A percentile compares a stretch with the other conserved stretches of the same genome.
Evolutionary conservation across 2,888 invertebrate genomes (phyloP).

Genomic region (Drosophila infuscata): DNA sequence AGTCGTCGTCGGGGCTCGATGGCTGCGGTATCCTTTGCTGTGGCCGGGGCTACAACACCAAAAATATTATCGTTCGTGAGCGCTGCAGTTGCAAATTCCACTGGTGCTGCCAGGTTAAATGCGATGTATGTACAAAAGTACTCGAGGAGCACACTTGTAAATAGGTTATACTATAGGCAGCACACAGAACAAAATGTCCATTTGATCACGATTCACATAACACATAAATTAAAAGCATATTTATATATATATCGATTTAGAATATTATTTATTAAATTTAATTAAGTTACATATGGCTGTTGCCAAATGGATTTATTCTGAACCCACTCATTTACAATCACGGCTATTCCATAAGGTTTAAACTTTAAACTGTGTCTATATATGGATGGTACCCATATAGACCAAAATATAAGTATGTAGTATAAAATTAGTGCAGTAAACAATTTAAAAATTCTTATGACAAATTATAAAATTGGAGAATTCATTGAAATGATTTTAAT

Average conservation of each 20-base stretch:
- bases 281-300: constrained; percentile 51
- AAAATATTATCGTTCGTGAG: constrained; percentile 90
- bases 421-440: constrained; percentile 32
- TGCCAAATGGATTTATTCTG: constrained; percentile 57
- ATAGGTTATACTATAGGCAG: constrained; percentile 84
- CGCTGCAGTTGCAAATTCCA: constrained; percentile 97
- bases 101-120: constrained; percentile 98
- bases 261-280: constrained; percentile 66
- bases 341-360: constrained; percentile 50
- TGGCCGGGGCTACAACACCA: constrained; percentile 96
- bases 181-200: constrained; percentile 53
- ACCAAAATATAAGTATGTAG: constrained; percentile 39
- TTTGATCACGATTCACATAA: constrained; percentile 54
- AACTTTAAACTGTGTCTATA: constrained; percentile 33
- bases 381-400: constrained; percentile 37
- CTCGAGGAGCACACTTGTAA: constrained; percentile 95
- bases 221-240: constrained; percentile 45
- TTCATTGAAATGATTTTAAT: constrained; percentile 14
- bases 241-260: constrained; percentile 45
- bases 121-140: constrained; percentile 93
- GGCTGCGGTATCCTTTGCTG: constrained; percentile 96
- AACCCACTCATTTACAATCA: constrained; percentile 35
- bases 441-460: constrained; percentile 34
- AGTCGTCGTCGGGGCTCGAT: constrained; percentile 91
- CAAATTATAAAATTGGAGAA: constrained; percentile 33